A percentile compares a stretch with the other conserved stretches of the same genome.
Evolutionary conservation across 2,113 vertebrate species (phyloP).

Genomic region (Acrocephalus kingi): DNA sequence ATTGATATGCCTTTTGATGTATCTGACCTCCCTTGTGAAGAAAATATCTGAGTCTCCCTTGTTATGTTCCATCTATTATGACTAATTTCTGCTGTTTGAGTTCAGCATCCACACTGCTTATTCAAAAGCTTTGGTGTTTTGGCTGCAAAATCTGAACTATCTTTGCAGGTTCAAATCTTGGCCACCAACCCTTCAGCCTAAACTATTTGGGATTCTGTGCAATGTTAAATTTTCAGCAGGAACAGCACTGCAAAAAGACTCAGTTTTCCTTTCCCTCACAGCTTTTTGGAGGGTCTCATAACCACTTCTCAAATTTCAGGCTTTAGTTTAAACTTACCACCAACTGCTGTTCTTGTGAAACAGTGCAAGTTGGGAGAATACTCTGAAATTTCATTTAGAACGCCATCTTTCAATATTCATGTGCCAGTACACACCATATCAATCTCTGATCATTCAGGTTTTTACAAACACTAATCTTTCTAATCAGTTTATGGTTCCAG

Average conservation of each 20-base stretch:
- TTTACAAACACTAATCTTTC: slow-evolving; percentile 11
- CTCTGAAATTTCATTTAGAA: background rate
- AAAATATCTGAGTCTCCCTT: background rate
- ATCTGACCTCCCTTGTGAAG: background rate
- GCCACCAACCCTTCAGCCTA: background rate
- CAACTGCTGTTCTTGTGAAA: background rate
- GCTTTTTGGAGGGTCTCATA: background rate
- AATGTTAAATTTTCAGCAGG: background rate
- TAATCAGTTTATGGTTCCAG: background rate
- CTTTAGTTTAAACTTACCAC: background rate
- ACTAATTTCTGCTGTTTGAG: background rate
- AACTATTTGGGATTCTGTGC: background rate
- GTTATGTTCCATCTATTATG: background rate
- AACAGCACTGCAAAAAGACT: background rate
- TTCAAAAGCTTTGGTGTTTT: background rate
- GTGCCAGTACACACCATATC: background rate
- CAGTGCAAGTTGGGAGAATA: background rate
- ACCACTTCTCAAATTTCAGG: background rate
- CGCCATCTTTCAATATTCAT: background rate
- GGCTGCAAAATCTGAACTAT: background rate
- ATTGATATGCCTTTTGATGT: background rate
- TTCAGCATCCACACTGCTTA: background rate
- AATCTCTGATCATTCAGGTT: background rate
- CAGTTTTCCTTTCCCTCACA: background rate
- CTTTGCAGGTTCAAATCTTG: background rate